phyloP scores from a whole-genome alignment of 2,888 invertebrate species.

The Nemotelus nigrinus region DNA sequence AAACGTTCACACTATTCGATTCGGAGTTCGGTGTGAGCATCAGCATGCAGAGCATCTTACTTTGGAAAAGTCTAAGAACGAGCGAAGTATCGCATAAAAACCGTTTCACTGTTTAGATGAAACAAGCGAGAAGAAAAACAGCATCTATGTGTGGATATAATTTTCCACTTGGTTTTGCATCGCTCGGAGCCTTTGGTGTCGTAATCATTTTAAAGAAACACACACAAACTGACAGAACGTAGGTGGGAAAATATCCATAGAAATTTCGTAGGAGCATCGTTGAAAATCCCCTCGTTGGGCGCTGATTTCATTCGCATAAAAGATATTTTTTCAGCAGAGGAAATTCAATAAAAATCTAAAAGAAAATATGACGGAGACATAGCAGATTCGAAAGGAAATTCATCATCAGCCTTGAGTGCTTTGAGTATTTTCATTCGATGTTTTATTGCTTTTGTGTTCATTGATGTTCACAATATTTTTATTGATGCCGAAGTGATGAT shows the following conservation, averaged over 20 bases:
- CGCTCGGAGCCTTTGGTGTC: conserved; percentile 31
- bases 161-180: conserved; percentile 46
- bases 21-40: neutral
- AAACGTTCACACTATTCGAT: neutral
- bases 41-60: conserved; percentile 13
- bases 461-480: neutral
- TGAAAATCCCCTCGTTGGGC: conserved; percentile 26
- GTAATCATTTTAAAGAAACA: conserved; percentile 30
- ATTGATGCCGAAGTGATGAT: no score
- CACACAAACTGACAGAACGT: neutral
- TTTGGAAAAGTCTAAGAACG: neutral
- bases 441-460: neutral
- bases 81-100: neutral
- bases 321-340: conserved; percentile 48
- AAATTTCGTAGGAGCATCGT: conserved; percentile 37
- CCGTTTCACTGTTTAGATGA: conserved; percentile 2
- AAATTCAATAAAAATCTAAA: conserved; percentile 51
- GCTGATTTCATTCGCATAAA: conserved; percentile 42
- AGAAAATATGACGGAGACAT: conserved; percentile 17
- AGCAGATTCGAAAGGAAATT: conserved; percentile 47
- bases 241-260: conserved; percentile 40
- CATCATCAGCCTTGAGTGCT: conserved; percentile 45
- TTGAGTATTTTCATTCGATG: neutral
- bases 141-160: conserved; percentile 37
- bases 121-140: neutral